Evolutionary conservation across 2,888 invertebrate genomes (phyloP).

Genomic region (Pemphredon lugubris): DNA sequence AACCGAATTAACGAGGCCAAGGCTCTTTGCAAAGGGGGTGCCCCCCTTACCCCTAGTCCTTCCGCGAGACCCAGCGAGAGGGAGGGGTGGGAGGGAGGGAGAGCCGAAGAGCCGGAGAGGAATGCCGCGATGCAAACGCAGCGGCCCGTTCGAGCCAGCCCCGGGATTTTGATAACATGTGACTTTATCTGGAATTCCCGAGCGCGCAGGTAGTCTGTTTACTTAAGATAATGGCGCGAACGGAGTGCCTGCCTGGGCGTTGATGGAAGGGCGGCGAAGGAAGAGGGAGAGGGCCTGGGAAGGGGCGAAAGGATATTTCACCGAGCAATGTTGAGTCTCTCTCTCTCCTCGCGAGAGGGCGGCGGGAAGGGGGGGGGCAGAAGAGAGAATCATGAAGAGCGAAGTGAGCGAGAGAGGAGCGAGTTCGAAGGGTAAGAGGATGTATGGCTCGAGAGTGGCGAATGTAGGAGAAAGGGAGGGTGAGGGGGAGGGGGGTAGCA

Average conservation of each 20-base stretch:
- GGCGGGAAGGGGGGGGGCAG: slow-evolving; percentile 24
- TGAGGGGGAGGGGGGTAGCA: slow-evolving; percentile 2
- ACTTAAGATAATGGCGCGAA: slow-evolving; percentile 78
- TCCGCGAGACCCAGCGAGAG: not conserved
- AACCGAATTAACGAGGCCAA: slow-evolving; percentile 66
- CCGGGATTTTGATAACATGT: slow-evolving; percentile 77
- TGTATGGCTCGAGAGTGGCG: too few species aligned
- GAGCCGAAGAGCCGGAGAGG: not conserved
- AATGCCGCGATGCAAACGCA: slow-evolving; percentile 41
- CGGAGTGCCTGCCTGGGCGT: slow-evolving; percentile 63
- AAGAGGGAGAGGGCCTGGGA: too few species aligned
- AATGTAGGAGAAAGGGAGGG: too few species aligned
- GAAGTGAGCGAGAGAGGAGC: not conserved
- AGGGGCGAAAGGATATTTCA: slow-evolving; percentile 64
- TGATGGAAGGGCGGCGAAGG: slow-evolving; percentile 49
- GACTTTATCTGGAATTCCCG: slow-evolving; percentile 77
- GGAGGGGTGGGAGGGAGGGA: not conserved
- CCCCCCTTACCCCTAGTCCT: not conserved
- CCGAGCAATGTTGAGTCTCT: slow-evolving; percentile 55
- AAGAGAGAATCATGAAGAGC: slow-evolving; percentile 28
- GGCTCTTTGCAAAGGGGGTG: slow-evolving; percentile 19
- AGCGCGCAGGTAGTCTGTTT: slow-evolving; percentile 77
- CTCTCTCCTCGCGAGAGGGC: slow-evolving; percentile 18
- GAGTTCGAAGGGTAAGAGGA: slow-evolving; percentile 22
- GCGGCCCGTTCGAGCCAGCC: slow-evolving; percentile 41